Conservation (phyloP, 2,113 vertebrate genomes). For the Vulpes ferrilata region DNA sequence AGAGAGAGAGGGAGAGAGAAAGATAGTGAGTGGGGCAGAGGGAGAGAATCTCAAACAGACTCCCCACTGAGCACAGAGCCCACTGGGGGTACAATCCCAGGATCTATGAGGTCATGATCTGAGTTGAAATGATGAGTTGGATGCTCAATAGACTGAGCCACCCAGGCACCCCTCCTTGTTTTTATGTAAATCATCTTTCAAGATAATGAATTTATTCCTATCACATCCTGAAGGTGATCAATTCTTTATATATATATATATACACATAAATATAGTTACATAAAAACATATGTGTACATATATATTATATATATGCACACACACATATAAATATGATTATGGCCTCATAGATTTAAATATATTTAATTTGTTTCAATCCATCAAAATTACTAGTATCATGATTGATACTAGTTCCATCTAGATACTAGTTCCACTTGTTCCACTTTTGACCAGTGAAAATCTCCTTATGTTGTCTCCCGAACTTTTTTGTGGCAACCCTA, state of each 20-base stretch:
- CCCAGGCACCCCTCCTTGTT: not conserved
- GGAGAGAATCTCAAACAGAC: not conserved
- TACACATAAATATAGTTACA: too few species aligned
- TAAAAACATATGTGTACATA: not conserved
- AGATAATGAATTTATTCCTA: not conserved
- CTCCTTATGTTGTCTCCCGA: not conserved
- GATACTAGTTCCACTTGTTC: not conserved
- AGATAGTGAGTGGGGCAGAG: not conserved
- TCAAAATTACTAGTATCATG: not conserved
- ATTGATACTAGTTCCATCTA: not conserved
- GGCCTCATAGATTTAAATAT: slow-evolving; percentile 21
- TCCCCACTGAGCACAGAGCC: not conserved
- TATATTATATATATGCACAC: not conserved
- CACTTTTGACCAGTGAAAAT: not conserved
- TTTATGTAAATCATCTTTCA: not conserved
- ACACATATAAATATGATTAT: not conserved
- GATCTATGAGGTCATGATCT: not conserved
- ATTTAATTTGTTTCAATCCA: not conserved
- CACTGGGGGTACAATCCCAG: not conserved
- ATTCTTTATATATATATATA: not conserved
- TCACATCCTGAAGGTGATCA: not conserved
- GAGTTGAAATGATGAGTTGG: not conserved
- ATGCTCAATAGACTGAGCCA: not conserved
- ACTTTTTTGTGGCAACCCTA: not conserved
- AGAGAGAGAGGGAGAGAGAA: not conserved